Percentiles rank a stretch among this genome's conserved stretches.
Conservation (phyloP, 1,140 invertebrate species). For the Ladona fulva region DNA sequence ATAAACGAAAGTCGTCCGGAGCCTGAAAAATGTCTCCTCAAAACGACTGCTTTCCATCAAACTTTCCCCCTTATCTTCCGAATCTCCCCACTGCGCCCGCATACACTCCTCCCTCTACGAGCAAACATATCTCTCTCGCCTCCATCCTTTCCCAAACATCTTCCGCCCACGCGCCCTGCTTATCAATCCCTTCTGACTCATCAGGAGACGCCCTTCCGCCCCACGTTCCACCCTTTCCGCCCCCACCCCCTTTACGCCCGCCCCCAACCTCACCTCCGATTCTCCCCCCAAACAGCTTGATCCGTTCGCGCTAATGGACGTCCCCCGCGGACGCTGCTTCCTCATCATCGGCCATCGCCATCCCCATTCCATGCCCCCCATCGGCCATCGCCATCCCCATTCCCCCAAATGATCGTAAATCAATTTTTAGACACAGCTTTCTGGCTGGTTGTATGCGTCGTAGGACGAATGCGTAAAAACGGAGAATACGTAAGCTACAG, state of each 20-base stretch:
- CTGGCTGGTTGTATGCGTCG: too few species aligned
- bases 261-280: background rate
- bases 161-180: too few species aligned
- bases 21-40: background rate
- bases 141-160: background rate
- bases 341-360: too few species aligned
- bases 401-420: too few species aligned
- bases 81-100: background rate
- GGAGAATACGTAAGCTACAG: too few species aligned
- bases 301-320: too few species aligned
- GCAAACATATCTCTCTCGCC: background rate
- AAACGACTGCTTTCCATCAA: slow-evolving; percentile 4
- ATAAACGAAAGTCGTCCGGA: background rate
- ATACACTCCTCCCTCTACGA: background rate
- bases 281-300: too few species aligned
- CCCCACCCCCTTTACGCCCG: background rate
- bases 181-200: background rate
- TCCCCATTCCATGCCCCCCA: background rate
- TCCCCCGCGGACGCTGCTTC: too few species aligned
- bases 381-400: background rate
- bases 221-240: background rate
- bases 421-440: too few species aligned
- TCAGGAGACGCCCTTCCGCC: background rate
- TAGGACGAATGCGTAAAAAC: too few species aligned
- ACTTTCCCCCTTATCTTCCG: background rate